These are phyloP conservation scores for Pavo muticus DNA, from an alignment of 2,113 vertebrate genomes.

Conservation along the genomic window DNA sequence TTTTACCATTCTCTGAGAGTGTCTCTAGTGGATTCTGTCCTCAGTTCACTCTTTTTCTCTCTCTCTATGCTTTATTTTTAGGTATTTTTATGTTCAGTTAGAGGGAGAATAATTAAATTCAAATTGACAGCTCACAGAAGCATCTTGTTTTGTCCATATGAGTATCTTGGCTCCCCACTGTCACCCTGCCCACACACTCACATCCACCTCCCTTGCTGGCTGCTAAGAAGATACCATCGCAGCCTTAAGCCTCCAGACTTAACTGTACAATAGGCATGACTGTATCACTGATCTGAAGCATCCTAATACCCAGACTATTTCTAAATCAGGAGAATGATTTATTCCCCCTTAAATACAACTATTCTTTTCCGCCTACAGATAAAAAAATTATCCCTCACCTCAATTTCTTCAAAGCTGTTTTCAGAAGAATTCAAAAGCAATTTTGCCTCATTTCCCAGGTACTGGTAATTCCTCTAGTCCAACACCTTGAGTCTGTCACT, in stretches of 20 bases:
- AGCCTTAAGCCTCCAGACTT: not conserved
- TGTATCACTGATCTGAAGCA: not conserved
- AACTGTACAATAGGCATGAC: not conserved
- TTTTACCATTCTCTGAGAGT: not conserved
- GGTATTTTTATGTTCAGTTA: conserved; percentile 12
- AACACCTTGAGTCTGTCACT: not conserved
- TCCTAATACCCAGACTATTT: not conserved
- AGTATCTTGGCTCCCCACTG: not conserved
- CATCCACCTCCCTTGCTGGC: not conserved
- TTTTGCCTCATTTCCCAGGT: not conserved
- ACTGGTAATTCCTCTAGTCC: not conserved
- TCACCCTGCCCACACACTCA: not conserved
- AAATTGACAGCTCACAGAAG: conserved; percentile 15
- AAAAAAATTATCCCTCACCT: not conserved
- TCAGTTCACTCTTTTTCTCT: not conserved
- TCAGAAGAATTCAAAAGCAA: not conserved
- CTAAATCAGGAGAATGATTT: not conserved
- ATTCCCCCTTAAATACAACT: not conserved
- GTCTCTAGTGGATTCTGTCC: not conserved
- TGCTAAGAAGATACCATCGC: not conserved
- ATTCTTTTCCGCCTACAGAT: not conserved
- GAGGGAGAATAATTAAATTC: conserved; percentile 1
- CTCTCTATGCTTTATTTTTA: not conserved
- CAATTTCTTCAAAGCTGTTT: not conserved
- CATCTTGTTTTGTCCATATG: not conserved